Evolutionary conservation across 1,140 invertebrate species (phyloP).

Genomic region (Neelides sp.): DNA sequence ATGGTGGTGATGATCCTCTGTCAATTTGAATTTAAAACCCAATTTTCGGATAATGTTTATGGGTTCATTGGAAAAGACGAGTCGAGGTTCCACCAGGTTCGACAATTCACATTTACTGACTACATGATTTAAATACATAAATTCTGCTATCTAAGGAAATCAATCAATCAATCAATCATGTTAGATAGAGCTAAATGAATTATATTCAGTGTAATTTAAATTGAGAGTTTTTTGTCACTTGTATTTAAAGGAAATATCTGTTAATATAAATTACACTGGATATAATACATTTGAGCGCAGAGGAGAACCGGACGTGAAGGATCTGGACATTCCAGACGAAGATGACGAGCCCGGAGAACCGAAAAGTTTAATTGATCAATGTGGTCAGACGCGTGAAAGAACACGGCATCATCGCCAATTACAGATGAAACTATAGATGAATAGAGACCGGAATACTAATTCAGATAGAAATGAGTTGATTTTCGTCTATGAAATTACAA

Average conservation of each 20-base stretch:
- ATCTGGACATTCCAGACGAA: conserved; percentile 41
- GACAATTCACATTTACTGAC: too few relatives aligned
- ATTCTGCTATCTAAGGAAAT: not conserved
- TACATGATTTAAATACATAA: too few relatives aligned
- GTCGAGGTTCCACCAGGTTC: conserved; percentile 40
- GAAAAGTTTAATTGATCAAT: conserved; percentile 47
- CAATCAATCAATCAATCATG: not conserved
- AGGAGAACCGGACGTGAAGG: conserved; percentile 63
- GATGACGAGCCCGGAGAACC: conserved; percentile 67
- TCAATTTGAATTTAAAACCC: conserved; percentile 64
- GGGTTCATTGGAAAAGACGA: conserved; percentile 83
- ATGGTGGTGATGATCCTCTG: conserved; percentile 51
- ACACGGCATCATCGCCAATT: conserved; percentile 26
- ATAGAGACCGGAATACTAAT: too few relatives aligned
- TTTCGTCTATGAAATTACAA: too few relatives aligned
- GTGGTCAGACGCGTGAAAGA: conserved; percentile 32
- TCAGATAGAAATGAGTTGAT: too few relatives aligned
- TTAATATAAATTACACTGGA: too few relatives aligned
- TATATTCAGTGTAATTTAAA: too few relatives aligned
- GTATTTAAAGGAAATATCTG: too few relatives aligned
- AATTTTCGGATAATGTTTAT: conserved; percentile 94
- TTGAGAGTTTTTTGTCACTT: too few relatives aligned
- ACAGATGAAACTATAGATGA: too few relatives aligned
- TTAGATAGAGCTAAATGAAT: too few relatives aligned
- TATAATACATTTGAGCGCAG: too few relatives aligned